phyloP scores from a whole-genome alignment of 2,113 vertebrate species.

The Climacteris rufus region DNA sequence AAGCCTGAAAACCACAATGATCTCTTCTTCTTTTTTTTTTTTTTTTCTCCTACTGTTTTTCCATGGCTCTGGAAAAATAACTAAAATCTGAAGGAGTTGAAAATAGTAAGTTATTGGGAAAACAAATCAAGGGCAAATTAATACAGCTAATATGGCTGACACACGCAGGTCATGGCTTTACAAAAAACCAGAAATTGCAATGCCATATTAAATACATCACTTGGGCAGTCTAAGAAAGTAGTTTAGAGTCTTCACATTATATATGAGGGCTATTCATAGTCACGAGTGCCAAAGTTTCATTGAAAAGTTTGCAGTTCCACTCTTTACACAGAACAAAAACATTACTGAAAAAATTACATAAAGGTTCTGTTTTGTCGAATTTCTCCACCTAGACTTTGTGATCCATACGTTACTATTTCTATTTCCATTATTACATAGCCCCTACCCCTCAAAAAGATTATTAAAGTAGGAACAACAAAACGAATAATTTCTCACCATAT shows the following conservation, averaged over 20 bases:
- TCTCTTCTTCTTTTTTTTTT: background rate
- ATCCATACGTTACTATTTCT: background rate
- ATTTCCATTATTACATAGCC: background rate
- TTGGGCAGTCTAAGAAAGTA: background rate
- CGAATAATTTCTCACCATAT: background rate
- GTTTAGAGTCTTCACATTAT: background rate
- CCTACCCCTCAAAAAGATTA: background rate
- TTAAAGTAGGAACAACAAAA: background rate
- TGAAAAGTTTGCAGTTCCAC: background rate
- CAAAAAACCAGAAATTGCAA: background rate
- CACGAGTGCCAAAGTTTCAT: background rate
- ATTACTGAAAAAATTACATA: background rate
- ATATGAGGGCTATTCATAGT: background rate
- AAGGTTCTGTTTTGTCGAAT: background rate
- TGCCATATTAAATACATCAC: background rate
- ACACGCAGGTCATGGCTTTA: background rate
- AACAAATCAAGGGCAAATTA: background rate
- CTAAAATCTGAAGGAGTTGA: constrained; percentile 37
- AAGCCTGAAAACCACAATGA: constrained; percentile 72
- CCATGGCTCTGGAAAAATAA: constrained; percentile 62
- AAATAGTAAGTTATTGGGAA: constrained; percentile 10
- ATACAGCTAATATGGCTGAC: background rate
- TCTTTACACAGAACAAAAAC: background rate
- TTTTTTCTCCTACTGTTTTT: constrained; percentile 51
- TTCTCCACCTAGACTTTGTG: background rate